Evolutionary conservation across 2,797 vertebrate genomes (phyloP).

Genomic region (Stomatorhinus walkeri): DNA sequence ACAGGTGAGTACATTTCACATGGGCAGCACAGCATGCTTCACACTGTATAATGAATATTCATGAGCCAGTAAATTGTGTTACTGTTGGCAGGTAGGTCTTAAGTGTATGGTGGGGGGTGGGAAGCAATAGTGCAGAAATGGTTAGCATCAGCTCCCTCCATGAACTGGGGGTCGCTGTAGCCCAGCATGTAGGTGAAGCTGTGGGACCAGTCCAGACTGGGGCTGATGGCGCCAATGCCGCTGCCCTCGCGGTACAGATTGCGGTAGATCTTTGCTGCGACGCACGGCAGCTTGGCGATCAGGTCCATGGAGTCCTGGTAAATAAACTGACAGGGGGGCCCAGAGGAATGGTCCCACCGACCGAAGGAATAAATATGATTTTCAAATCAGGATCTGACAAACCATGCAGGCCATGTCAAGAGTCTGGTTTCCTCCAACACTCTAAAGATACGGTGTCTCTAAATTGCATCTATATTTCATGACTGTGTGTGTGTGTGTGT

Average conservation of each 20-base stretch:
- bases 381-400: not conserved
- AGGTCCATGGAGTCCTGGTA: constrained; percentile 97
- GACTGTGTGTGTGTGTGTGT: not conserved
- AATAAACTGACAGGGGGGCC: constrained; percentile 58
- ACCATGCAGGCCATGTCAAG: not conserved
- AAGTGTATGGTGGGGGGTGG: not conserved
- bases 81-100: not conserved
- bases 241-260: constrained; percentile 92
- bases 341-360: not conserved
- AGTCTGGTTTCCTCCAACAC: not conserved
- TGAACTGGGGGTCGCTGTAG: constrained; percentile 82
- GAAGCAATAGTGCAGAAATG: not conserved
- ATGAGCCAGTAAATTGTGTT: not conserved
- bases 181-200: constrained; percentile 98
- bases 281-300: constrained; percentile 92
- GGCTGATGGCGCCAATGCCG: constrained; percentile 93
- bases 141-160: constrained; percentile 73
- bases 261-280: constrained; percentile 95
- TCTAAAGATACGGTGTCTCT: not conserved
- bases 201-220: constrained; percentile 91
- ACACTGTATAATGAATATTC: not conserved
- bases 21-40: not conserved
- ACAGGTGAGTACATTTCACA: constrained; percentile 42
- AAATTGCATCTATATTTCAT: not conserved
- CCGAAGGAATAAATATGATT: not conserved